Conservation (phyloP, 2,888 invertebrate species). For the Lymantria monacha region DNA sequence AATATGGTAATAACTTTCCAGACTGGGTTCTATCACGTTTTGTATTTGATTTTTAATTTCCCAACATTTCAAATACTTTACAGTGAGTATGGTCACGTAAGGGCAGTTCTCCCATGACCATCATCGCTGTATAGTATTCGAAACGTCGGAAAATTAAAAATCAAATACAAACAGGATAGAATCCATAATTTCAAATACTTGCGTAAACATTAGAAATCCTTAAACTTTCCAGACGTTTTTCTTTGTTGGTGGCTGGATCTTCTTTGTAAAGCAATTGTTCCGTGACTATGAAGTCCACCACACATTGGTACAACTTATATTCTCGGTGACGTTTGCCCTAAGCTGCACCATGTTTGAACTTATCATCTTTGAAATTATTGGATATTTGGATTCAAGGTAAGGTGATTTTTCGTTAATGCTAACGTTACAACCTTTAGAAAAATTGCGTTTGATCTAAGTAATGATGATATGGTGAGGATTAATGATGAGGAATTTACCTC, state of each 20-base stretch:
- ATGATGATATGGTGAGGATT: no score
- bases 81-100: not conserved
- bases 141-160: not conserved
- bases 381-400: constrained; percentile 94
- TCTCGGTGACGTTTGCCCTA: constrained; percentile 96
- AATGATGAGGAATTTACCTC: no score
- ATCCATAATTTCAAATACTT: no score
- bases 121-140: not conserved
- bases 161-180: no score
- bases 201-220: not conserved
- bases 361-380: constrained; percentile 99
- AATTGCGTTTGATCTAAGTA: no score
- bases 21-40: not conserved
- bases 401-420: not conserved
- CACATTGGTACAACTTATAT: constrained; percentile 95
- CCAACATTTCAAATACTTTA: not conserved
- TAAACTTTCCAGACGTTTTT: constrained; percentile 89
- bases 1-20: not conserved
- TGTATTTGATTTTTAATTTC: no score
- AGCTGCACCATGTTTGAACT: constrained; percentile 99
- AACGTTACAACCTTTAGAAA: no score
- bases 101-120: no score
- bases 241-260: constrained; percentile 98
- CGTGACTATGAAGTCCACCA: constrained; percentile 99
- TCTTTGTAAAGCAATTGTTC: constrained; percentile 98